Base-by-base conservation (phyloP, 1,140 invertebrate species). In the Heliconius himera region DNA sequence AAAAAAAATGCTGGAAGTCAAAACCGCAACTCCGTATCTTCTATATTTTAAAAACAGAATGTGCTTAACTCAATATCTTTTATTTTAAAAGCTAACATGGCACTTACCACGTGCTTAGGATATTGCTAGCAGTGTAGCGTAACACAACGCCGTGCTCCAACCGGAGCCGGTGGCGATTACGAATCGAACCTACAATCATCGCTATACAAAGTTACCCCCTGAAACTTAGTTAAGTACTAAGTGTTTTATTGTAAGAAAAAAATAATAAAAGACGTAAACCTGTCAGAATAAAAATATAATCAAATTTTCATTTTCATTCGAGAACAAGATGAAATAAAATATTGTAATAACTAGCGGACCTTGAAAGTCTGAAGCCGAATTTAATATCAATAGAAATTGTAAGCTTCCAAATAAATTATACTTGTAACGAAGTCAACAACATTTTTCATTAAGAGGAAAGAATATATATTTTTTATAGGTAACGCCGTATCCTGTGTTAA, bases 311-410 rank as follows among this genome's bases (percentile, higher is more conserved):
- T 56, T 56, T 22, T 66, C 60, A 29, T 66, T 29, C 1, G 60
- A 26, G 13, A 66, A 66, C n/a, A 66, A 13, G 26, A 66, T 66
- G 60, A 66, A 66, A 66, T 66, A 16, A 26, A 66, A 66, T 66
- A 66, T 66, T 66, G 11, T 66, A 66, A 66, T 29, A 29, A 29
- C 60, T 66, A 66, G 9, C 11, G 60, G 60, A 29, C 60, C 60
- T 66, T 29, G 60, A 26, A 29, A 66, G 9, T 66, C 26, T 66
- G 4, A 16, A 66, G 11, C 22, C 60, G 60, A 26, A 29, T 29
- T 66, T 29, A 16, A 66, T 66, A 66, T 16, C 60, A 66, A 66
- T 66, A 26, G 22, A 66, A 66, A 66, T 66, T 66, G 26, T 66
- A 29, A 66, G 22, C 22, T 6, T 29, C 26, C 11, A 26, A 26